Evolutionary conservation across 1,140 invertebrate species (phyloP), one percentile per base, ranked within the genome.

Genomic region (Lithobius niger): DNA sequence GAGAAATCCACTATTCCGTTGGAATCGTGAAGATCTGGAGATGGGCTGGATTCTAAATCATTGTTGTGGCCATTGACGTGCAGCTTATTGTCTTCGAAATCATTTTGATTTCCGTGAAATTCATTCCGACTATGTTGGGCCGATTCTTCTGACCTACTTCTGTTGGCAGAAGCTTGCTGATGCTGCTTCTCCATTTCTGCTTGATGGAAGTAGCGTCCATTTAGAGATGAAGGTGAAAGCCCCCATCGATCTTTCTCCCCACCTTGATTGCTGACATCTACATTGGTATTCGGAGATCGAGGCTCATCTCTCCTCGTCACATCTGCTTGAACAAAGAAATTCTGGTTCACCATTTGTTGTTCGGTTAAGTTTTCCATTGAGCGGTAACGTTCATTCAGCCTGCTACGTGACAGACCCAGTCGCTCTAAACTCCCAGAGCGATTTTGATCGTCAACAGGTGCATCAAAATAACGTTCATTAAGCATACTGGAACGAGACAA

Each of bases 311-410:
- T 50, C 27, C 48, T 24, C 3, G 13, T 25, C 24, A 50, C 16
- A 26, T 50, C 25, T 26, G 48, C 6, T 26, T 50, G 22, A 19
- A 50, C 49, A 19, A 27, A 40, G 6, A 10, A 21, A 22, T 55
- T 55, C n/a, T 22, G 6, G 25, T 47, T 47, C 3, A 21, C 24
- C 4, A 6, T 25, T n/a, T 27, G 6, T 24, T 25, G 42, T 61
- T 63, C 76, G 76, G 66, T 77, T 78, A 66, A 49, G 50, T 65
- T 76, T 49, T 89, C 87, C 19, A 87, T 80, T 10, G 85, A 88
- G 61, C 86, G 86, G 62, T 91, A 91, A 2, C 88, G 73, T 52
- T 90, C 88, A 63, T 91, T 91, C 2, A 91, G 70, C 55, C 83
- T 78, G n/a, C 84, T 86, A 62, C 83, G 80, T 2, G 86, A 89